Base-by-base conservation (phyloP, 2,113 vertebrate species). In the Dipodomys merriami region DNA sequence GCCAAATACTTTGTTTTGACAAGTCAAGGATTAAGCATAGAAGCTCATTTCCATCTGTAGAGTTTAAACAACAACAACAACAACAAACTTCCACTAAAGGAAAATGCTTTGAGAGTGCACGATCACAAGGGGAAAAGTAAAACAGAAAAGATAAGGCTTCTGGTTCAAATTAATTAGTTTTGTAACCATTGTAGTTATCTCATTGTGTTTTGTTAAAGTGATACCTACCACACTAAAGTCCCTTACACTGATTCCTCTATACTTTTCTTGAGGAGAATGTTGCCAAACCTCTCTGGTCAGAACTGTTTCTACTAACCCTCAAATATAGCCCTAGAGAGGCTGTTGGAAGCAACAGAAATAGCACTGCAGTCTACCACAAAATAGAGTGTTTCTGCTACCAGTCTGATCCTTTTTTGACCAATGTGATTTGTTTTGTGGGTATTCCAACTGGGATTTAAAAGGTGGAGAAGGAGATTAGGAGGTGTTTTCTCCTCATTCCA, bases 301-400 rank as follows among this genome's bases (percentile, higher is more conserved):
- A 86, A 94, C 39, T 88, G 49, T 96, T 92, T 91, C 95, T 87
- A 0, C 69, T n/a, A 96, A 92, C 64, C 68, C 83, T 92, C 77
- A 94, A 97, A 86, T 92, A 95, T 77, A 94, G 83, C 91, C 89
- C 91, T 71, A 30, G 33, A 93, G 83, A 95, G 91, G 91, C 94
- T 91, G 94, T 93, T 86, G 76, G 88, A 95, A 88, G 85, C 84
- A 87, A 85, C 95, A 79, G 85, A 97, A 97, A 97, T 96, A 96
- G 95, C 86, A 57, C 44, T 44, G 4, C 35, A 7, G 25, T 57
- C 89, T n/a, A 94, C 95, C 95, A 76, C 96, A 95, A 93, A 96
- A 87, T 92, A 92, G 80, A 93, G 46, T 35, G 94, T 86, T 95
- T 95, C 92, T 88, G 33, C 82, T n/a, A 22, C 91, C 3, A 22